Base-by-base conservation (phyloP, 1,140 invertebrate genomes). In the Danaus plexippus region DNA sequence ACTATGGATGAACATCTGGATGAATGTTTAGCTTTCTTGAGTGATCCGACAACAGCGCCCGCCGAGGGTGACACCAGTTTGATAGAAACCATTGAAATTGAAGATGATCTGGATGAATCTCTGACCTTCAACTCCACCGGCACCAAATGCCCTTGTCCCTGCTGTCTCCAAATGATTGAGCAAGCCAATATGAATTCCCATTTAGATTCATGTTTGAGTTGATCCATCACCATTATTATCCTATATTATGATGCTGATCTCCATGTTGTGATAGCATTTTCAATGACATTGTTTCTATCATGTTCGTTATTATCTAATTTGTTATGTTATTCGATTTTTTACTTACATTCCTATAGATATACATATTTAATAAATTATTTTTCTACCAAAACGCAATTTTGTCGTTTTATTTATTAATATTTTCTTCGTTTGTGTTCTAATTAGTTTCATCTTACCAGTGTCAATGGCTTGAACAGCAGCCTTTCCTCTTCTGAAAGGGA, bases 1-100 rank as follows among this genome's bases (percentile, higher is more conserved):
- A 59, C 85, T 1, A 80, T 92, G n/a, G 82, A 88, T 67, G 83
- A 89, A 52, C 92, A 93, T 87, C 80, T 92, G 40, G 91, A 93
- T 48, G 88, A 89, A 55, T 92, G 92, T 66, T 73, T 91, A 43
- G 63, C 69, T 0, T 82, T 85, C 58, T 78, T 80, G 57, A 61
- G 75, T 51, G 71, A 80, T 22, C 61, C 75, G 50, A 61, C 42
- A 1, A 76, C 68, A 18, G 68, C 69, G 57, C 71, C 73, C 15
- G 61, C 73, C 43, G 74, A 79, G 62, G 75, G 70, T 4, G 61
- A 71, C 11, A 71, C 66, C 2, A 76, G 68, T 59, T 70, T 57
- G 43, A 43, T 2, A 66, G 65, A 69, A 11, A 73, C 69, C 0
- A 80, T 82, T 59, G 58, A 75, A 1, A 65, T 84, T 13, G 79